phyloP scores from a whole-genome alignment of 2,113 vertebrate species.

The Crotalus horridus region DNA sequence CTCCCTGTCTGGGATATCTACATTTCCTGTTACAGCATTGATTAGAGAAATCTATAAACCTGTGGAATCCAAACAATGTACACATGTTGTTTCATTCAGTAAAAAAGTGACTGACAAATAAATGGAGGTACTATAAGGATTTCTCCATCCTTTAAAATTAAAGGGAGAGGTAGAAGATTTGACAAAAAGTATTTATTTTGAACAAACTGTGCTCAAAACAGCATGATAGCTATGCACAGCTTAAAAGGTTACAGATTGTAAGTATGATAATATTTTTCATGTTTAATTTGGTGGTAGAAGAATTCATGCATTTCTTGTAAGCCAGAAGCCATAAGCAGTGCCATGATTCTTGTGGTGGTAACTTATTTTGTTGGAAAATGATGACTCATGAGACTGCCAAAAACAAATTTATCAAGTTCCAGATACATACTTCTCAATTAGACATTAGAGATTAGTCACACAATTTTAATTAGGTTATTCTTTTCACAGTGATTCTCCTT shows the following conservation, averaged over 20 bases:
- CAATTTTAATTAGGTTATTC: neutral
- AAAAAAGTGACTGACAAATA: constrained; percentile 1
- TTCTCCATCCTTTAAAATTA: neutral
- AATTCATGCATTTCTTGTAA: constrained; percentile 1
- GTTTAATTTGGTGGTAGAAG: neutral
- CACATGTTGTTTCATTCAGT: neutral
- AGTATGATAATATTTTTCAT: neutral
- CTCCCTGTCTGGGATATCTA: neutral
- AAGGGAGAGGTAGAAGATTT: neutral
- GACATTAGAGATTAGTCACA: neutral
- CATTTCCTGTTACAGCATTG: neutral
- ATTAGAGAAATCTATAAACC: neutral
- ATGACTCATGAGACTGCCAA: neutral
- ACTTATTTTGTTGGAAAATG: neutral
- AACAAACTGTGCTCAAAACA: neutral
- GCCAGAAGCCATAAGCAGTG: neutral
- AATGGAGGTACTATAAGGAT: neutral
- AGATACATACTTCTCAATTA: neutral
- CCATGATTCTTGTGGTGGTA: neutral
- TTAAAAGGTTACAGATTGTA: constrained; percentile 9
- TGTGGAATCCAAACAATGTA: neutral
- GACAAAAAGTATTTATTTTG: neutral
- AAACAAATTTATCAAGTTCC: neutral
- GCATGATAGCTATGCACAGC: neutral
- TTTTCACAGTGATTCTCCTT: neutral